phyloP scores from a whole-genome alignment of 2,888 invertebrate species.

The Lordiphosa fenestrarum region DNA sequence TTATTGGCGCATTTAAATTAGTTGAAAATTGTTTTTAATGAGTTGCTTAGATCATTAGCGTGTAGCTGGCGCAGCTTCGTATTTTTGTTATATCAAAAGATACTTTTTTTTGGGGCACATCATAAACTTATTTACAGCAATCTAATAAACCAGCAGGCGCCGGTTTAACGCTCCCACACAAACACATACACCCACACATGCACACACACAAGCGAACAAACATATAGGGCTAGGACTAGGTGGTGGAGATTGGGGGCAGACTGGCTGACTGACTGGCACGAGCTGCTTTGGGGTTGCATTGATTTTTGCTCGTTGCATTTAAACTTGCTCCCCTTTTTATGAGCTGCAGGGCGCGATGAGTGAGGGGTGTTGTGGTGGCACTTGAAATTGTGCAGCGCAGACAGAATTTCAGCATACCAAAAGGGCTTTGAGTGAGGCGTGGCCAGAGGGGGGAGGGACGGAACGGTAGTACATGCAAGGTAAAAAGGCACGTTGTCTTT shows the following conservation, averaged over 20 bases:
- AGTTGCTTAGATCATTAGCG: not conserved
- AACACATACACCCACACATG: constrained; percentile 1
- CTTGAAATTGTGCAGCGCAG: constrained; percentile 73
- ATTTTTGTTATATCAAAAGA: constrained; percentile 21
- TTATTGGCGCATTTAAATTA: constrained; percentile 22
- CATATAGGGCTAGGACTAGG: not conserved
- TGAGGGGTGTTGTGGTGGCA: constrained; percentile 10
- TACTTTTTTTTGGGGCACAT: constrained; percentile 47
- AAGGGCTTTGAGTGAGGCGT: constrained; percentile 1
- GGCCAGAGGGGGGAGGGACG: not conserved
- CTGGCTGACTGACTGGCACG: constrained; percentile 23
- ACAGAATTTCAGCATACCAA: constrained; percentile 59
- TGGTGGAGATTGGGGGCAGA: constrained; percentile 1
- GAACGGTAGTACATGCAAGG: constrained; percentile 43
- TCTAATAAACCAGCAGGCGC: constrained; percentile 68
- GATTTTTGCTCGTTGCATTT: constrained; percentile 74
- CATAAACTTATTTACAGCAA: constrained; percentile 72
- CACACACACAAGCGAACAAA: constrained; percentile 21
- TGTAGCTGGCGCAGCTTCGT: constrained; percentile 1
- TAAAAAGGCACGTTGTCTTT: constrained; percentile 52
- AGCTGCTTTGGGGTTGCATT: constrained; percentile 68
- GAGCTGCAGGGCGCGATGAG: constrained; percentile 6
- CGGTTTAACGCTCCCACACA: constrained; percentile 56
- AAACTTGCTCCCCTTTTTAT: constrained; percentile 71
- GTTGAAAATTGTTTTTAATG: constrained; percentile 14